Evolutionary conservation across 1,140 invertebrate species (phyloP).

Genomic region (Gyrodactylus salaris): DNA sequence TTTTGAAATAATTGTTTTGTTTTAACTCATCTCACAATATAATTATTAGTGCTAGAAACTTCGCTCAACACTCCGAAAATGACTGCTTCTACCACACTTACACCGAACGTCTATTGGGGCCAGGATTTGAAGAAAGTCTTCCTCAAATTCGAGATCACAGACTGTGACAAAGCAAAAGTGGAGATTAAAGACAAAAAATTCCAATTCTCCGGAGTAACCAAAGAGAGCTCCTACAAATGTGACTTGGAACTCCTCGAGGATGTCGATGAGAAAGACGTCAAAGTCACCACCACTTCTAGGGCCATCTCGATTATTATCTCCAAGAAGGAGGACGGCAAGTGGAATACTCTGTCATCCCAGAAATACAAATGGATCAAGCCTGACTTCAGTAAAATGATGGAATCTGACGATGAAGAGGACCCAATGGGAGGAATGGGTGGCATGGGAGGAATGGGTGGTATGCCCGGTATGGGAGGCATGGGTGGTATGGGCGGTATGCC

Average conservation of each 20-base stretch:
- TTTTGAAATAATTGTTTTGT: no score
- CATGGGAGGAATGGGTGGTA: background rate
- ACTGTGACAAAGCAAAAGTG: background rate
- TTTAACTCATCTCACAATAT: no score
- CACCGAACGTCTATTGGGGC: background rate
- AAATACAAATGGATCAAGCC: background rate
- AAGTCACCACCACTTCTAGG: no score
- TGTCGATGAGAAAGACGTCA: no score
- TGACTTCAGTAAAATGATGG: background rate
- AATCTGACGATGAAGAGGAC: background rate
- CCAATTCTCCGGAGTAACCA: background rate
- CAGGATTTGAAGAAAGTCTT: background rate
- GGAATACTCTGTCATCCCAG: background rate
- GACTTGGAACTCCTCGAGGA: no score
- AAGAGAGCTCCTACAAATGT: no score
- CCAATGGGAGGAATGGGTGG: background rate
- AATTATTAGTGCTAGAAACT: no score
- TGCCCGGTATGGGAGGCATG: background rate
- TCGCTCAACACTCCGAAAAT: background rate
- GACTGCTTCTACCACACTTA: background rate
- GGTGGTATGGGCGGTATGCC: background rate
- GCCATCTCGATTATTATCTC: no score
- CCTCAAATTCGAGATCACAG: background rate
- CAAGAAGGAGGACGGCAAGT: background rate
- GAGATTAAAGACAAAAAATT: background rate